Base-by-base conservation (phyloP, 2,888 invertebrate genomes). In the Epirrita christyi region DNA sequence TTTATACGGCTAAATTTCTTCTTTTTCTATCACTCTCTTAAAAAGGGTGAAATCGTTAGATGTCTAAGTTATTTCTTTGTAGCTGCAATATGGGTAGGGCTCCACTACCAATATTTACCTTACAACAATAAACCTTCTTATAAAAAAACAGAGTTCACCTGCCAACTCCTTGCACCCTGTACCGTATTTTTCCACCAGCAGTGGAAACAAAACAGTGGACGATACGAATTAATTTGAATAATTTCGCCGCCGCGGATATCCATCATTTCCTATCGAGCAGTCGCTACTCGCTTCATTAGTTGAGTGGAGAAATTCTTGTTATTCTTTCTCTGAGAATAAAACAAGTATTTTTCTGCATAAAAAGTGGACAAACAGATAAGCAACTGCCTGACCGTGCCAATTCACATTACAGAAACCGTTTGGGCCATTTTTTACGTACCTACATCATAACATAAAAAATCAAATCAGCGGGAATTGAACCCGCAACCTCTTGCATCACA, bases 201-300 rank as follows among this genome's bases (percentile, higher is more conserved):
- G 55, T 58, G 55, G 55, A 63, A 63, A 61, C 63, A 62, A 62
- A 64, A 61, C 61, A 54, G 41, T 56, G 67, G 57, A 57, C 50
- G 55, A 49, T 50, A 46, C 67, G 60, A 75, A 85, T 88, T 81
- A 75, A 88, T 88, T 88, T 84, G 77, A 88, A 88, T 88, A 88
- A 83, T 83, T 86, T 75, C 65, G 59, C 73, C 75, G 71, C 69
- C 69, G 59, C 55, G 73, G 67, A 70, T 78, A 82, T 82, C 78
- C 82, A 81, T 83, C 81, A 83, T 80, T 78, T 79, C 72, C 71
- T 55, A 59, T 55, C 59, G 47, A 59, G 55, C 53, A 53, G 40
- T 34, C 45, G 21, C 21, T 21, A 21, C 50, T 32, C 50, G 54
- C 55, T 52, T 47, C 54, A 55, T 46, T 55, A 59, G 50, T 47